Evolutionary conservation across 2,888 invertebrate species (phyloP).

Genomic region (Acronicta leporina): DNA sequence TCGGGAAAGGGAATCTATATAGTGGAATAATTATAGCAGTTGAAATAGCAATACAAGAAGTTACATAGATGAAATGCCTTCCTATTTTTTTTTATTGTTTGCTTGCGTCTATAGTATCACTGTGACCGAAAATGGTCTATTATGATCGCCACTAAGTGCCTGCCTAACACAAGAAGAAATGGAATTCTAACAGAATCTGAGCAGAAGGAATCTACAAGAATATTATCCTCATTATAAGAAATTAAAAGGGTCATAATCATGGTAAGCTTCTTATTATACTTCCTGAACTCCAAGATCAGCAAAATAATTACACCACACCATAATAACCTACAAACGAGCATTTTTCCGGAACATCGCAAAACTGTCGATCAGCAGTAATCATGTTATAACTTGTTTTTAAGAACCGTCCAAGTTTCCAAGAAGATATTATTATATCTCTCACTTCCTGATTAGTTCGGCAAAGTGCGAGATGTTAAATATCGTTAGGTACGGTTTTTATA

Average conservation of each 20-base stretch:
- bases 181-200: no score
- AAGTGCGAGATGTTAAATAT: constrained; percentile 54
- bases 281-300: constrained; percentile 23
- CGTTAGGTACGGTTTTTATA: constrained; percentile 44
- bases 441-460: constrained; percentile 53
- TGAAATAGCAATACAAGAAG: no score
- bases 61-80: no score
- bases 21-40: no score
- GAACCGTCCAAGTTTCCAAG: constrained; percentile 44
- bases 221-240: not conserved
- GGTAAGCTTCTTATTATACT: not conserved
- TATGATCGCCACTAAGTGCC: no score
- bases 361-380: constrained; percentile 51
- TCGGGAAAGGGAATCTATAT: no score
- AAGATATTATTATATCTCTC: constrained; percentile 51
- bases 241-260: not conserved
- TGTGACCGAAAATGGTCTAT: no score
- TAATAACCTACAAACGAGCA: constrained; percentile 32
- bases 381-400: constrained; percentile 54
- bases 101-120: no score
- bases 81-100: no score
- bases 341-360: constrained; percentile 49
- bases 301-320: constrained; percentile 36
- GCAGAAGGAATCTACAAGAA: no score
- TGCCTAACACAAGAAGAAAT: no score